Evolutionary conservation across 2,113 vertebrate species (phyloP).

Genomic region (Todiramphus chloris): DNA sequence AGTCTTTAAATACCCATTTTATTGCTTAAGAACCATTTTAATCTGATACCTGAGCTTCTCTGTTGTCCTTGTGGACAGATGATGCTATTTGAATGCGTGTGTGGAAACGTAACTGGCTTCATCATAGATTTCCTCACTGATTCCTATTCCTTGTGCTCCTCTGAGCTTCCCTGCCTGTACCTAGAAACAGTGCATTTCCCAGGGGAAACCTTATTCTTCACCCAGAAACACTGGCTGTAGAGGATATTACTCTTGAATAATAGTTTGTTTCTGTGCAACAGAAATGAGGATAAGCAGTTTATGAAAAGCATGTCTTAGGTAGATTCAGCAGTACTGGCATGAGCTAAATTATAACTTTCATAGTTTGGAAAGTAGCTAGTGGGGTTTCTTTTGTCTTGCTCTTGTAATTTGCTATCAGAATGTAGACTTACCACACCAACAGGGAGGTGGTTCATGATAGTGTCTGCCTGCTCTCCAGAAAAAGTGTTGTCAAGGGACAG

Average conservation of each 20-base stretch:
- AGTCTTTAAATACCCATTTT: slow-evolving; percentile 7
- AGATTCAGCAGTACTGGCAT: not conserved
- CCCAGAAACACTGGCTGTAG: not conserved
- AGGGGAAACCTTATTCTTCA: not conserved
- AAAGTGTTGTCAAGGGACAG: not conserved
- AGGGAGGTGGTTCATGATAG: not conserved
- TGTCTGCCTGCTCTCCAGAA: not conserved
- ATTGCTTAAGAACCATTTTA: not conserved
- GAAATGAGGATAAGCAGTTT: not conserved
- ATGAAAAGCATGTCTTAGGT: not conserved
- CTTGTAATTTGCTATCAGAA: not conserved
- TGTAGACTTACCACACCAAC: not conserved
- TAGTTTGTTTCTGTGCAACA: not conserved
- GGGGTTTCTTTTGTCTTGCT: not conserved
- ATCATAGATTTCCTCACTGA: not conserved
- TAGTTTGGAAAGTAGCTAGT: not conserved
- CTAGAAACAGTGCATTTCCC: not conserved
- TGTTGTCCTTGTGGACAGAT: not conserved
- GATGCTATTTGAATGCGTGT: not conserved
- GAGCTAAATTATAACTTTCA: not conserved
- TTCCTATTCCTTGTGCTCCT: not conserved
- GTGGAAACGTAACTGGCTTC: slow-evolving; percentile 14
- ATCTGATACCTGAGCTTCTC: not conserved
- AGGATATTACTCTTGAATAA: not conserved
- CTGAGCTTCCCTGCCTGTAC: not conserved